A percentile compares a stretch with the other conserved stretches of the same genome.
These are phyloP conservation scores for Aldrovandia affinis DNA, from an alignment of 2,797 vertebrate species.

Conservation along the genomic window DNA sequence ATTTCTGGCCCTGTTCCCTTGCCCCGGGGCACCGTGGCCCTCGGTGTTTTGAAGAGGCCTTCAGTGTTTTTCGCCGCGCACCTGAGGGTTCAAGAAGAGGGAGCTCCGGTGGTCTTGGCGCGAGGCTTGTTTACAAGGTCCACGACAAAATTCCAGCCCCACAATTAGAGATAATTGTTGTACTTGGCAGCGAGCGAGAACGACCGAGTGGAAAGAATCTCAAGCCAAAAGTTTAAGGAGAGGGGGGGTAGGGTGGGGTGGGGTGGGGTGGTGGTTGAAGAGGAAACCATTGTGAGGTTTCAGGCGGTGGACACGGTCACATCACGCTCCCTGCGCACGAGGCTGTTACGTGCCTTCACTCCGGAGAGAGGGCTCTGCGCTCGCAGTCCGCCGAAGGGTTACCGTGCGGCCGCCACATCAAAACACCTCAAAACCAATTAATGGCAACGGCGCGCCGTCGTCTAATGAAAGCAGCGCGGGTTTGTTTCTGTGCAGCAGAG, in stretches of 20 bases:
- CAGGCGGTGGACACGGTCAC: neutral
- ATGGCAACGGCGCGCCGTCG: conserved; percentile 19
- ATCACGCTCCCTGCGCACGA: neutral
- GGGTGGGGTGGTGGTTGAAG: conserved; percentile 1
- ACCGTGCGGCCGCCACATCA: conserved; percentile 23
- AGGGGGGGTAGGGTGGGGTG: neutral
- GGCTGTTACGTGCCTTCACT: neutral
- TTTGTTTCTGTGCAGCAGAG: neutral
- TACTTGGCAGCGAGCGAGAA: conserved; percentile 51
- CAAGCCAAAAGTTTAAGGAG: conserved; percentile 45
- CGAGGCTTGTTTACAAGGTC: conserved; percentile 55
- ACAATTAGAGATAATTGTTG: conserved; percentile 60
- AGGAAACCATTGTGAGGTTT: conserved; percentile 26
- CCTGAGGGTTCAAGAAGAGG: conserved; percentile 16
- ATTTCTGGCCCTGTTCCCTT: neutral
- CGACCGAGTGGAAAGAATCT: conserved; percentile 53
- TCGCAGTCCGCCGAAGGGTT: conserved; percentile 9
- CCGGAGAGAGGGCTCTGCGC: neutral
- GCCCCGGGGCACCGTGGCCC: neutral
- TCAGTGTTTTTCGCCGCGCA: conserved; percentile 3
- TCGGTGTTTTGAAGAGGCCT: neutral
- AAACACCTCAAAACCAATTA: conserved; percentile 39
- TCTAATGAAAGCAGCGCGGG: neutral
- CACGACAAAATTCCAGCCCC: conserved; percentile 55
- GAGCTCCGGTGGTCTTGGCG: conserved; percentile 56